Base-by-base conservation (phyloP, 2,797 vertebrate species). In the Mus minutoides region DNA sequence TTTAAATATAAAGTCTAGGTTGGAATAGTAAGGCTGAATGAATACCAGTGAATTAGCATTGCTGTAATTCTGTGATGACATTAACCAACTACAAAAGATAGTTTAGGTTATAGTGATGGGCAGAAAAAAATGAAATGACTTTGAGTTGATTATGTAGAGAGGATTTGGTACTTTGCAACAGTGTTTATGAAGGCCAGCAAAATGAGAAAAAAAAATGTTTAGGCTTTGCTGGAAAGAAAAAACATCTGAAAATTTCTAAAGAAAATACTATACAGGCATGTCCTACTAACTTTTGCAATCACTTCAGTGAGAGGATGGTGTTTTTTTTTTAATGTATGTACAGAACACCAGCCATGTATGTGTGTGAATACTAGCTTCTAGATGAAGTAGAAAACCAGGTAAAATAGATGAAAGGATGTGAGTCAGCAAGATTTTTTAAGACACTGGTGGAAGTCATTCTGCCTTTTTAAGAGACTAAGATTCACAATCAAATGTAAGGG, bases 51-150 rank as follows among this genome's bases (percentile, higher is more conserved):
- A 87, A 29, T 83, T 79, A 93, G 24, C 24, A 84, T 89, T 91
- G 82, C 90, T 37, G 95, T 92, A 78, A 67, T 89, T 94, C 69
- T 80, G 17, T 34, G 31, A 49, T 89, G 69, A 73, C 37, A n/a
- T 67, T 73, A 73, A 24, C n/a, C 49, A 79, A 17, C 58, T 79
- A 94, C 78, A 37, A 40, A 67, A 62, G 46, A 75, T 83, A 56
- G 69, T 92, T 91, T 89, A 91, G 92, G 40, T 64, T 46, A 67
- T 31, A 86, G 54, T 92, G 75, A 93, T 75, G 6, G n/a, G 16
- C 49, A 75, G 56, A 17, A 92, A 60, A 79, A 96, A 90, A 49
- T 34, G 17, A 29, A 31, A 46, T 75, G n/a, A 79, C 34, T 58
- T 22, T 90, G 73, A 85, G 19, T 64, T 88, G 24, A 54, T 80